phyloP scores from a whole-genome alignment of 2,113 vertebrate species.

The Menidia beryllina region DNA sequence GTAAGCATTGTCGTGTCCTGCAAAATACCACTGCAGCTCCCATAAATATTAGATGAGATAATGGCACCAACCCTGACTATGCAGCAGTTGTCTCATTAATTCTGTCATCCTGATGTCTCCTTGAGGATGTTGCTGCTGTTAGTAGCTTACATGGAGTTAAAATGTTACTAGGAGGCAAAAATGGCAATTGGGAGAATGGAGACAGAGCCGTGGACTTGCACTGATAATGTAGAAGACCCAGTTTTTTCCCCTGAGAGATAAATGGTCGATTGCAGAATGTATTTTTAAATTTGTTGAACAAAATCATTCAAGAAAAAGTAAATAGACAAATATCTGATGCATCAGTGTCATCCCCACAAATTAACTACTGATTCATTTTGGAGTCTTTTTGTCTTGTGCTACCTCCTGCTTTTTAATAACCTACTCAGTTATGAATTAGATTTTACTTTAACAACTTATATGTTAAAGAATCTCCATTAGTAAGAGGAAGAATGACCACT shows the following conservation, averaged over 20 bases:
- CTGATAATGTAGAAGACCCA: no score
- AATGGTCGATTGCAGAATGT: not conserved
- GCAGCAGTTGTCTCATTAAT: slow-evolving; percentile 57
- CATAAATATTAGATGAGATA: slow-evolving; percentile 50
- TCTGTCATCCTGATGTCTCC: slow-evolving; percentile 58
- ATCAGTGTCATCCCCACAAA: no score
- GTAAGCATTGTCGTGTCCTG: slow-evolving; percentile 6
- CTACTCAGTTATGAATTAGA: no score
- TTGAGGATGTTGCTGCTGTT: slow-evolving; percentile 67
- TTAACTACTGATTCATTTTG: no score
- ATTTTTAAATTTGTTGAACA: not conserved
- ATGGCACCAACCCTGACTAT: slow-evolving; percentile 26
- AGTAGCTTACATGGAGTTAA: slow-evolving; percentile 45
- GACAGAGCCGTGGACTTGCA: no score
- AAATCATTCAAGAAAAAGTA: not conserved
- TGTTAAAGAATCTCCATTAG: no score
- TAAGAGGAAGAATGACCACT: no score
- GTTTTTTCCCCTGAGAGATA: no score
- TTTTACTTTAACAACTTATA: no score
- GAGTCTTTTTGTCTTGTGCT: no score
- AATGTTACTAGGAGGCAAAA: slow-evolving; percentile 22
- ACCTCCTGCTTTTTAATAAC: no score
- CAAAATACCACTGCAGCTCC: slow-evolving; percentile 15
- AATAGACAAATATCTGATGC: no score
- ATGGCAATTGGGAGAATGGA: not conserved